Conservation (phyloP, 2,888 invertebrate genomes). For the Myathropa florea region DNA sequence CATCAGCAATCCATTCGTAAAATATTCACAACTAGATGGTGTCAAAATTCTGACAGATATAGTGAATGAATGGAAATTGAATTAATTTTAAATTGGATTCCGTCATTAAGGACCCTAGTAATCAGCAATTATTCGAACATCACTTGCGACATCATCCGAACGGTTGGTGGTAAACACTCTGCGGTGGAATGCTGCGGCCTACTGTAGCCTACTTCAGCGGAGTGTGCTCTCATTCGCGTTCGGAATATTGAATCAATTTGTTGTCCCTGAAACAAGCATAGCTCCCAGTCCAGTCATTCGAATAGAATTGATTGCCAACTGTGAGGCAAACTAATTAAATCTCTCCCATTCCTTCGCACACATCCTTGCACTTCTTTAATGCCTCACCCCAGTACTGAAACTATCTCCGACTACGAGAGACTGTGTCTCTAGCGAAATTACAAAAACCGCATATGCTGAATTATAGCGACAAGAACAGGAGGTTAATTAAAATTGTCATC, state of each 20-base stretch:
- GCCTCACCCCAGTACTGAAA: background rate
- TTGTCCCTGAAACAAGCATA: background rate
- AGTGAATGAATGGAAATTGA: too few species aligned
- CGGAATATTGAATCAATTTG: background rate
- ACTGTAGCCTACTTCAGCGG: background rate
- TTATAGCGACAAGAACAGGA: conserved; percentile 5
- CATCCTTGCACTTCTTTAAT: background rate
- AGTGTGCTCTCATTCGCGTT: background rate
- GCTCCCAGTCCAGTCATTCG: background rate
- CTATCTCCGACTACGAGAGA: background rate
- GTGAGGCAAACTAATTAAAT: conserved; percentile 8
- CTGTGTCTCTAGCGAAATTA: background rate
- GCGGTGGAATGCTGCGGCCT: background rate
- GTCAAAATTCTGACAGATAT: too few species aligned
- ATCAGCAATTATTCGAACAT: background rate
- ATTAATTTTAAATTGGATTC: background rate
- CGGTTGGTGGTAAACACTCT: background rate
- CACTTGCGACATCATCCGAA: background rate
- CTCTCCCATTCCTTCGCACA: background rate
- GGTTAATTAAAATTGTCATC: conserved; percentile 58
- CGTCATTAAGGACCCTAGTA: background rate
- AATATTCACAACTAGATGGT: too few species aligned
- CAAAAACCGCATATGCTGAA: conserved; percentile 21
- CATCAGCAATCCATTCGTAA: too few species aligned
- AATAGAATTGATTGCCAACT: background rate